Base-by-base conservation (phyloP, 2,113 vertebrate genomes). In the Sciurus niger region DNA sequence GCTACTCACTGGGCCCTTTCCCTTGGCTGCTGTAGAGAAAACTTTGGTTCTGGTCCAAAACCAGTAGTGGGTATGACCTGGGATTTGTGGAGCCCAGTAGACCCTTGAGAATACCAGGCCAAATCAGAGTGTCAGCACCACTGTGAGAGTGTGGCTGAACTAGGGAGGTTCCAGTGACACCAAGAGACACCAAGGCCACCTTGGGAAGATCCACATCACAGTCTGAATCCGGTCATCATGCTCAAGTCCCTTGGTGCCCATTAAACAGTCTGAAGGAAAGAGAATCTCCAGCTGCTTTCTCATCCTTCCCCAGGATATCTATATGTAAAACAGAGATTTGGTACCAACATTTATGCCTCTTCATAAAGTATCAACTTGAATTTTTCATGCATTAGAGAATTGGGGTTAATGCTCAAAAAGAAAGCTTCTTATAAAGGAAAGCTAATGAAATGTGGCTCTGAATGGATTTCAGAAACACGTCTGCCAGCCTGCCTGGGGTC, bases 391-490 rank as follows among this genome's bases (percentile, higher is more conserved):
- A 7, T 82, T 84, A 63, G 92, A 96, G 95, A 95, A 95, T 73
- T 93, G 91, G 18, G 34, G 28, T 68, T 97, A 91, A 94, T 96
- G n/a, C 60, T 90, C n/a, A 73, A 93, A 95, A 91, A 67, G 85
- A 95, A 94, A 89, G 51, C 12, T 80, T 92, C 82, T 92, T 76
- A 63, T 80, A 73, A 97, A 95, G 89, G 78, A 78, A 96, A 94
- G 92, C 83, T 68, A 84, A 95, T 90, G 89, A 87, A 96, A 92
- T 72, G 80, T 3, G 48, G n/a, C 67, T 92, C 67, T 22, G 84
- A 80, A 84, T 11, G 1, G 40, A 90, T 97, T 96, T 93, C 40
- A 94, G 58, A 93, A 80, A 63, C 48, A 53, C 28, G 1, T 68
- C 70, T 87, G 79, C 53, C 72, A 92, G 67, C 51, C 84, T 88